A percentile compares a stretch with the other conserved stretches of the same genome.
These are phyloP conservation scores for Euphydryas editha DNA, from an alignment of 2,888 invertebrate genomes.

Conservation along the genomic window DNA sequence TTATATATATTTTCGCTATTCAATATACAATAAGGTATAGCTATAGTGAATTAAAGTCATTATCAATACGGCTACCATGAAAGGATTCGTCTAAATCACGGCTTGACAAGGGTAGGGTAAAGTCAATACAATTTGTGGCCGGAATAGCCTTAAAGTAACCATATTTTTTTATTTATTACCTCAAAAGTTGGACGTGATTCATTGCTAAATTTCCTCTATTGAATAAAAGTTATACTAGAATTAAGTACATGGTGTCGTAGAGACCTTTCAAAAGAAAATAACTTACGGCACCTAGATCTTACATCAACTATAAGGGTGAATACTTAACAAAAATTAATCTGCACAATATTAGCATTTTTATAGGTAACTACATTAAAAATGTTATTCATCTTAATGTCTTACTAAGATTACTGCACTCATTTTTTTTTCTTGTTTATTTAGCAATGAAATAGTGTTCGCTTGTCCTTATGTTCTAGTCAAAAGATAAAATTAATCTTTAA, in stretches of 20 bases:
- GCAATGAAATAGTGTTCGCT: too few species aligned
- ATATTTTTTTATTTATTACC: slow-evolving; percentile 26
- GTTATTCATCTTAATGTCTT: too few species aligned
- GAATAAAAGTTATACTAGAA: neutral
- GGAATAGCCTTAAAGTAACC: slow-evolving; percentile 18
- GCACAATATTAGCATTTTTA: too few species aligned
- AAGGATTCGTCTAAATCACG: slow-evolving; percentile 27
- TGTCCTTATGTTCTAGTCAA: neutral
- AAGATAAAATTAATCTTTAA: neutral
- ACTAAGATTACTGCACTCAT: too few species aligned
- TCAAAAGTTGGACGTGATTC: slow-evolving; percentile 18
- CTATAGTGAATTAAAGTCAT: neutral
- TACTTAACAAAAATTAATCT: neutral
- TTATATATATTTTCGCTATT: neutral
- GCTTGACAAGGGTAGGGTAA: slow-evolving; percentile 23
- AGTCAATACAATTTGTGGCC: slow-evolving; percentile 28
- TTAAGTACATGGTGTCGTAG: neutral
- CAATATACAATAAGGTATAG: neutral
- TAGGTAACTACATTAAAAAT: too few species aligned
- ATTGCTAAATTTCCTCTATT: slow-evolving; percentile 12
- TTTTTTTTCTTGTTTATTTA: too few species aligned
- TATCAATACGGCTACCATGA: slow-evolving; percentile 14
- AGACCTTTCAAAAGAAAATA: neutral
- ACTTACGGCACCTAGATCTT: neutral
- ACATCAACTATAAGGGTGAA: neutral